Base-by-base conservation (phyloP, 2,888 invertebrate species). In the Pseudococcus jackbeardsleyi region DNA sequence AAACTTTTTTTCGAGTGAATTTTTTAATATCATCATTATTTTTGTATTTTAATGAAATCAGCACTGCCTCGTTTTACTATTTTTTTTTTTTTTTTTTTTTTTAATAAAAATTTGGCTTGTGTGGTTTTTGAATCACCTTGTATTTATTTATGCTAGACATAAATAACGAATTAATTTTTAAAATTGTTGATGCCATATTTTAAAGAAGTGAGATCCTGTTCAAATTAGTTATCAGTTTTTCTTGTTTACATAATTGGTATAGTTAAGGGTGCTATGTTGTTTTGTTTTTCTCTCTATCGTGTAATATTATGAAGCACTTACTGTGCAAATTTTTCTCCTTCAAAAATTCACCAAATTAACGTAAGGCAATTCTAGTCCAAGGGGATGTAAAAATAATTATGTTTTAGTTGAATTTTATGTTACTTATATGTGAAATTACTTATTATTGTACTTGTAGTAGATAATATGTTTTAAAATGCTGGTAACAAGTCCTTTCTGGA, bases 201-300 rank as follows among this genome's bases (percentile, higher is more conserved):
- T 72, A 33, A 33, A 72, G 72, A 26, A 72, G 72, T 72, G 72
- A 72, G 72, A 72, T 72, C 33, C 72, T 72, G 72, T 72, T 72
- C 33, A 22, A 72, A 72, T 72, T 72, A 72, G 72, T 72, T 72
- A 33, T 72, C 72, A 72, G 72, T 82, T 82, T 46, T 82, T 19
- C 26, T 82, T 19, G n/a, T 82, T 82, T 82, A 42, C 46, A 46
- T 82, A 82, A 39, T 72, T 72, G 72, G 72, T 82, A 82, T 46
- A 82, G 22, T 19, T 82, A 82, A 82, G 79, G 79, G 79, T 82
- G 79, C 79, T 82, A 82, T 82, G 33, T 82, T 82, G 46, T 82
- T 46, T 42, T 82, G 19, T 77, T 33, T 22, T 12, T 82, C 19
- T 46, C 4, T 82, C 17, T 77, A 77, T 77, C 72, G 72, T 39